phyloP scores from a whole-genome alignment of 2,797 vertebrate species.

The Gobionotothen gibberifrons region DNA sequence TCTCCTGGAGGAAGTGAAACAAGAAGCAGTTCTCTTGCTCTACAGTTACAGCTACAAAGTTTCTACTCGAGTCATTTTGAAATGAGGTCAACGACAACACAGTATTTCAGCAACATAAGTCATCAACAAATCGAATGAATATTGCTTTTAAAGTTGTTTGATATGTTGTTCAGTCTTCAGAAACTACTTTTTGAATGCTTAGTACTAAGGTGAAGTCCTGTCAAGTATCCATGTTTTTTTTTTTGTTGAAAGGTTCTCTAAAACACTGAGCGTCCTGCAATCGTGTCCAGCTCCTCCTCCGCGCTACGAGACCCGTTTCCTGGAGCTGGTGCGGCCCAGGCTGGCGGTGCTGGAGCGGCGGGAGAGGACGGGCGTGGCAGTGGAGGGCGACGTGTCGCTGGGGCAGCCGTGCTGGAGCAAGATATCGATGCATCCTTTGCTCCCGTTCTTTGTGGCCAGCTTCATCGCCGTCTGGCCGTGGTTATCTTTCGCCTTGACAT shows the following conservation, averaged over 20 bases:
- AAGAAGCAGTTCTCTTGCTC: constrained; percentile 43
- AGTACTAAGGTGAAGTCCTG: constrained; percentile 40
- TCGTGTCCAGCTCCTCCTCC: constrained; percentile 11
- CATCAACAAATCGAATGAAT: constrained; percentile 72
- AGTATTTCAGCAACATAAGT: constrained; percentile 70
- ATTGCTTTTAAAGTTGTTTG: constrained; percentile 83
- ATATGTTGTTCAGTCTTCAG: constrained; percentile 79
- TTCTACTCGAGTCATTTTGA: constrained; percentile 55
- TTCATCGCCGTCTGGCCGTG: constrained; percentile 90
- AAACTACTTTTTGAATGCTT: constrained; percentile 36
- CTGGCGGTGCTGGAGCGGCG: constrained; percentile 93
- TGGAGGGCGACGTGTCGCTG: constrained; percentile 85
- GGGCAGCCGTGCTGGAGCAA: constrained; percentile 93
- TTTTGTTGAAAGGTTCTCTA: constrained; percentile 6
- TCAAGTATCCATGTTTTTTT: not conserved
- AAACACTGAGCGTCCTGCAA: not conserved
- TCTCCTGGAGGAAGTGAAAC: constrained; percentile 69
- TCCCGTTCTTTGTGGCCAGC: constrained; percentile 87
- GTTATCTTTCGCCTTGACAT: constrained; percentile 88
- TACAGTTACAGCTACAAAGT: constrained; percentile 60
- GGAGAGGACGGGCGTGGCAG: constrained; percentile 86
- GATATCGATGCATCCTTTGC: constrained; percentile 91
- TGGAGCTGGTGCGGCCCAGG: constrained; percentile 88
- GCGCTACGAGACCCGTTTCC: constrained; percentile 80
- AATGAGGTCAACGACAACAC: constrained; percentile 68